A percentile compares a stretch with the other conserved stretches of the same genome.
Conservation (phyloP, 2,797 vertebrate species). For the Rhinoraja longicauda region DNA sequence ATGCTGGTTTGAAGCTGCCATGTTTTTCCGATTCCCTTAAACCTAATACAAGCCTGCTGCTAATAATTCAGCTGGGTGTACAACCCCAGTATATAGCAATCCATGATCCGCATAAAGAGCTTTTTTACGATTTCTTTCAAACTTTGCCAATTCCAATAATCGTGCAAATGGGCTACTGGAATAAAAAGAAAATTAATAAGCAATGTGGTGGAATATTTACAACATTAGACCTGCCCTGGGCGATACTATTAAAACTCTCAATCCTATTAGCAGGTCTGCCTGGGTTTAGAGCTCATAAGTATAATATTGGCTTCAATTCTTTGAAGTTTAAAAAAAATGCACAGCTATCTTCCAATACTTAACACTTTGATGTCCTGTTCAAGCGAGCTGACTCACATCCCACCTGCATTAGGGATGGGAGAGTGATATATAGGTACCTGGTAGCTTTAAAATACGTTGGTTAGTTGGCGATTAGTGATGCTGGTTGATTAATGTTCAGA, state of each 20-base stretch:
- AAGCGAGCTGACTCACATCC: neutral
- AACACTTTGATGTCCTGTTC: slow-evolving; percentile 26
- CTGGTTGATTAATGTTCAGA: neutral
- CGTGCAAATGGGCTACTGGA: neutral
- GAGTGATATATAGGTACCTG: neutral
- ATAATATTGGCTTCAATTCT: neutral
- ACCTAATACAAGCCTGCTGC: slow-evolving; percentile 10
- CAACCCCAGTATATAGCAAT: slow-evolving; percentile 7
- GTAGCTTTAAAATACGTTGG: too few relatives aligned
- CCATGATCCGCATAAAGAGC: neutral
- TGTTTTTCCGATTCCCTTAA: neutral
- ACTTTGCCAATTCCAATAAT: slow-evolving; percentile 37
- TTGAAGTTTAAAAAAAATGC: slow-evolving; percentile 15
- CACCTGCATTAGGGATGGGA: neutral
- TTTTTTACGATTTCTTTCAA: slow-evolving; percentile 35
- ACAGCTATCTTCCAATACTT: neutral
- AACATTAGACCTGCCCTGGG: slow-evolving; percentile 19
- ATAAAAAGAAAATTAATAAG: slow-evolving; percentile 35
- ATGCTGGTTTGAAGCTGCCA: neutral
- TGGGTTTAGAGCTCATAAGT: neutral
- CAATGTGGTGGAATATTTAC: slow-evolving; percentile 26
- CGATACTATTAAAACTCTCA: slow-evolving; percentile 25
- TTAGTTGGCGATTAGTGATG: neutral
- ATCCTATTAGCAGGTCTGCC: slow-evolving; percentile 10
- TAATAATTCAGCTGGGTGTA: neutral